Evolutionary conservation across 2,797 vertebrate genomes (phyloP).

Genomic region (Etheostoma nigrum): DNA sequence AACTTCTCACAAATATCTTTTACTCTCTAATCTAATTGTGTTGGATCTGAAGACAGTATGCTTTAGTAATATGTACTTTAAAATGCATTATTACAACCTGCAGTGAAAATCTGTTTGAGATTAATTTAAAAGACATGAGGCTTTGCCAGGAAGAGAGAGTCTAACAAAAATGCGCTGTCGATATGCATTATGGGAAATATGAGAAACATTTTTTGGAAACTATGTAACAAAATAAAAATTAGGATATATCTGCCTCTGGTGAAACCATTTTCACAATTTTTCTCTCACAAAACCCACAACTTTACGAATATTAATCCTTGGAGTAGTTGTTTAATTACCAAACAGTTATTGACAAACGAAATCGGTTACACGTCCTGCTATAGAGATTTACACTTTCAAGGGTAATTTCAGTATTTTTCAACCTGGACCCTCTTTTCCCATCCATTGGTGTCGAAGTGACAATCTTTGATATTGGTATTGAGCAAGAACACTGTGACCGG

Average conservation of each 20-base stretch:
- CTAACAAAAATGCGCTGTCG: background rate
- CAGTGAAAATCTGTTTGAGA: background rate
- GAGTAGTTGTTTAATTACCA: too few species aligned
- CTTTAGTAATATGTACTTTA: background rate
- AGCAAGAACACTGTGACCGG: too few species aligned
- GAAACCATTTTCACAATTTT: background rate
- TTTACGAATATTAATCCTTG: background rate
- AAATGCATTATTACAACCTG: background rate
- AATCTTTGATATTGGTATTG: too few species aligned
- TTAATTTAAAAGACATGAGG: background rate
- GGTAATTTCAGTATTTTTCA: too few species aligned
- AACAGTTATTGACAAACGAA: too few species aligned
- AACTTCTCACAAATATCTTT: background rate
- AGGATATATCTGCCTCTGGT: background rate
- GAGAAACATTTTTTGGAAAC: background rate
- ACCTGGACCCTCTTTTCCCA: too few species aligned
- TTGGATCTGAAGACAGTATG: background rate
- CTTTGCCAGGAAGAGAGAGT: too few species aligned
- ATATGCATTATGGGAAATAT: background rate
- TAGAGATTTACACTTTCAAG: too few species aligned
- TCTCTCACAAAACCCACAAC: background rate
- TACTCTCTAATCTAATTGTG: background rate
- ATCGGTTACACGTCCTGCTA: too few species aligned
- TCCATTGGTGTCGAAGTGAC: too few species aligned
- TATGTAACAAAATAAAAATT: background rate